Base-by-base conservation (phyloP, 2,797 vertebrate genomes). In the Acropternis orthonyx region DNA sequence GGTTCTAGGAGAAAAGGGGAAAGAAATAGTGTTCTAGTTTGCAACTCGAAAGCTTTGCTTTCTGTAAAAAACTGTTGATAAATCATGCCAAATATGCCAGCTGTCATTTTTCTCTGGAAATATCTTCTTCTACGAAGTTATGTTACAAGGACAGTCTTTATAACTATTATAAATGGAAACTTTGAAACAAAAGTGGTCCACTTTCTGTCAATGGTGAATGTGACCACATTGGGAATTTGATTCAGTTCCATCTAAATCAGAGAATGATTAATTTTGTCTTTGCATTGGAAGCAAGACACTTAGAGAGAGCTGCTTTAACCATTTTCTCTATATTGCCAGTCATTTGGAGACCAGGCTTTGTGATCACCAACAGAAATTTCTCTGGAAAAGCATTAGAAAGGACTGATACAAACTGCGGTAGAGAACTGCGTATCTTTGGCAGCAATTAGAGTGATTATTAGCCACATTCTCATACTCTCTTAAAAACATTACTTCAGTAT, bases 351-450 rank as follows among this genome's bases (percentile, higher is more conserved):
- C 9, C 19, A 41, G 30, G 41, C 10, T 80, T 44, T 37, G 49
- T 44, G 59, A 28, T 48, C 39, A 21, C 12, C 15, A 55, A 18
- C 37, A 63, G 55, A 78, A 66, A 24, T 36, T n/a, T 48, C 8
- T 76, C 62, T 5, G 5, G 51, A 39, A 67, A 71, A 85, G 32
- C 18, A 11, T 28, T 72, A 5, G 49, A 39, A 83, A 73, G 18
- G 48, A 34, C 30, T 0, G 3, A 48, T 26, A 54, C 59, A 79
- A 51, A 2, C 7, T 3, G 36, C 51, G 12, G 10, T 12, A 46
- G 6, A 6, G 9, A 1, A 0, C 39, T 22, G 3, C 27, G 30
- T 51, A 9, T 66, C 20, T 52, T 41, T 66, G 34, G 19, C 44
- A 58, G 30, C n/a, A 46, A 10, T 43, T 67, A 41, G 23, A 59